These are phyloP conservation scores for Neodontobutis hainanensis DNA, from an alignment of 2,113 vertebrate species.

Conservation along the genomic window DNA sequence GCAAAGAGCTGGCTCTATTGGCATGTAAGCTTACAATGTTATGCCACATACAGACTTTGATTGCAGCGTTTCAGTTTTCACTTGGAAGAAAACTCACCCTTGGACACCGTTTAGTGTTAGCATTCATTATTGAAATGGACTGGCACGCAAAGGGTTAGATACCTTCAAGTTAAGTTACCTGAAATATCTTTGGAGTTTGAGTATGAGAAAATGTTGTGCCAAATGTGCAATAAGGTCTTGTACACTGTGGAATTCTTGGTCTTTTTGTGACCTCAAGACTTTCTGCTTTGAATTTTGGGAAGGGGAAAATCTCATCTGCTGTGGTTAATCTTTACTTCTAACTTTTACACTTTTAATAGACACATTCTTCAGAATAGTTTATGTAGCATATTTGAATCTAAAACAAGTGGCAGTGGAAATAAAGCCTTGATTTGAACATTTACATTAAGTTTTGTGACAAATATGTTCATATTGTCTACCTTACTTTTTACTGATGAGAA, in stretches of 20 bases:
- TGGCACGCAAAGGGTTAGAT: too few species aligned
- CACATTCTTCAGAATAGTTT: too few species aligned
- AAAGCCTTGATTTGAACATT: too few species aligned
- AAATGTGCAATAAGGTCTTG: slow-evolving; percentile 74
- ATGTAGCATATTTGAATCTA: too few species aligned
- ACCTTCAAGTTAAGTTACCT: not conserved
- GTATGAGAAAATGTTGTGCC: slow-evolving; percentile 64
- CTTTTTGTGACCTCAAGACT: not conserved
- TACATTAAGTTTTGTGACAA: too few species aligned
- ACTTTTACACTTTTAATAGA: slow-evolving; percentile 52
- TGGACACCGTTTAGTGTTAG: too few species aligned
- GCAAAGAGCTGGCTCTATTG: slow-evolving; percentile 73
- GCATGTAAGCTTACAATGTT: slow-evolving; percentile 44
- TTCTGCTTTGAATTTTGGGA: slow-evolving; percentile 45
- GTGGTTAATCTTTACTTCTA: slow-evolving; percentile 39
- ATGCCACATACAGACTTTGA: slow-evolving; percentile 32
- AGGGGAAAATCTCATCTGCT: slow-evolving; percentile 44
- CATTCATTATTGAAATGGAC: too few species aligned
- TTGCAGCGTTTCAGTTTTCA: slow-evolving; percentile 23
- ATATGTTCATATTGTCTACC: slow-evolving; percentile 29
- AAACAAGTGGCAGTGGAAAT: too few species aligned
- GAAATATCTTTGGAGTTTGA: slow-evolving; percentile 22
- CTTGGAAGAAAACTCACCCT: slow-evolving; percentile 10
- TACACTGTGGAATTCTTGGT: slow-evolving; percentile 67
- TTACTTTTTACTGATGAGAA: slow-evolving; percentile 35